Conservation (phyloP, 2,113 vertebrate genomes). For the Phocoena sinus region DNA sequence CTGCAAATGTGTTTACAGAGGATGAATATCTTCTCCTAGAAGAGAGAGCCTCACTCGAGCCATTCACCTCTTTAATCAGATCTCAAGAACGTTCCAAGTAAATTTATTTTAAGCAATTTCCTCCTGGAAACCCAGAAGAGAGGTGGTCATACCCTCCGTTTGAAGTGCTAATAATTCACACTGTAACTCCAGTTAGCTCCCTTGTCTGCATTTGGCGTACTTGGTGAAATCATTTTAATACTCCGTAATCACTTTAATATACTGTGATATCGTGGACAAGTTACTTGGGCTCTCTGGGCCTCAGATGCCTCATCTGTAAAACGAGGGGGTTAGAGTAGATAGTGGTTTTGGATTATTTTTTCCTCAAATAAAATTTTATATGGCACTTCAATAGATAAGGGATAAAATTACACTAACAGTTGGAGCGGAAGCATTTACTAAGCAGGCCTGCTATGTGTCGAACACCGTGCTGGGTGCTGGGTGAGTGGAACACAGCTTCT, state of each 20-base stretch:
- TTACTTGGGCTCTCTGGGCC: constrained; percentile 40
- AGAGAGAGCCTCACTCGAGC: background rate
- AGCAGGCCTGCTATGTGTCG: background rate
- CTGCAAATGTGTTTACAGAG: background rate
- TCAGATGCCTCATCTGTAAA: background rate
- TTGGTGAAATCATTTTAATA: constrained; percentile 50
- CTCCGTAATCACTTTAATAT: constrained; percentile 41
- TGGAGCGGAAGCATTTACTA: background rate
- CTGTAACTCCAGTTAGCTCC: background rate
- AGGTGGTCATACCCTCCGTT: constrained; percentile 40
- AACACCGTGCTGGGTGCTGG: background rate
- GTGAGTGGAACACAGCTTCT: background rate
- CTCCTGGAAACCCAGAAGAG: constrained; percentile 45
- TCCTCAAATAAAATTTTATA: background rate
- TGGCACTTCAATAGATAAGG: background rate
- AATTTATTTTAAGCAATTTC: constrained; percentile 68
- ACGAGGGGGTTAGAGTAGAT: background rate
- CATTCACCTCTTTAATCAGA: constrained; percentile 54
- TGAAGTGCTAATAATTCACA: constrained; percentile 48
- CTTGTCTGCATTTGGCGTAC: constrained; percentile 31
- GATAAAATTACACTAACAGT: background rate
- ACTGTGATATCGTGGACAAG: constrained; percentile 14
- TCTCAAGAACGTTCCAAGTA: constrained; percentile 53
- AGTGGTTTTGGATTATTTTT: background rate
- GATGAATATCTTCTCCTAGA: background rate